These are phyloP conservation scores for Scaptomyza flava DNA, from an alignment of 2,888 invertebrate species.

Conservation along the genomic window DNA sequence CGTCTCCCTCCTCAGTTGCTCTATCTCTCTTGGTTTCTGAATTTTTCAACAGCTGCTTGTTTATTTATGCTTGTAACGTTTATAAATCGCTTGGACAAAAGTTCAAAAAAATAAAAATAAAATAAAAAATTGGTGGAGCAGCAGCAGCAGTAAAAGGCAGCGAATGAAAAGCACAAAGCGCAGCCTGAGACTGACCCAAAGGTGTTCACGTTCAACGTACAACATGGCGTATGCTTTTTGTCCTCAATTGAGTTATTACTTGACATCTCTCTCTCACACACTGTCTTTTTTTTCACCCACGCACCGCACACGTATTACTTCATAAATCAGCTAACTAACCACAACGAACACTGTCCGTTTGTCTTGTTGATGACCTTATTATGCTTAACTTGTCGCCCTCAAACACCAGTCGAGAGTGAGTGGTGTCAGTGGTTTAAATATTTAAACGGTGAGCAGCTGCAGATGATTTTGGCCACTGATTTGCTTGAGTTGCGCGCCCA, in stretches of 20 bases:
- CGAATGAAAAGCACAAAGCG: slow-evolving; percentile 36
- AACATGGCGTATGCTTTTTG: slow-evolving; percentile 72
- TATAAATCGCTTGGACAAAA: slow-evolving; percentile 74
- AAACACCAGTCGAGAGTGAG: not conserved
- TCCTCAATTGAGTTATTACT: slow-evolving; percentile 67
- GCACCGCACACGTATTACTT: slow-evolving; percentile 41
- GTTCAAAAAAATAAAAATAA: slow-evolving; percentile 16
- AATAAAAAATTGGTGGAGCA: slow-evolving; percentile 3
- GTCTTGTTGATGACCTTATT: slow-evolving; percentile 71
- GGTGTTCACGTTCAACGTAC: slow-evolving; percentile 36
- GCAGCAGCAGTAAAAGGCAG: slow-evolving; percentile 15
- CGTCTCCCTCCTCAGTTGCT: not conserved
- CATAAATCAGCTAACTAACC: slow-evolving; percentile 73
- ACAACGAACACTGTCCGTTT: slow-evolving; percentile 53
- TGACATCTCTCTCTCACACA: not conserved
- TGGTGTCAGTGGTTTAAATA: slow-evolving; percentile 59
- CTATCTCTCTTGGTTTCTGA: slow-evolving; percentile 19
- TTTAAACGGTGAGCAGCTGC: slow-evolving; percentile 54
- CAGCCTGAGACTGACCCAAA: slow-evolving; percentile 52
- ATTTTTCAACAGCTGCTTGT: slow-evolving; percentile 70
- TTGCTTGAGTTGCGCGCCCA: slow-evolving; percentile 46
- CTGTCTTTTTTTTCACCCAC: not conserved
- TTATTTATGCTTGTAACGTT: slow-evolving; percentile 81
- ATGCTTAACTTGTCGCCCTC: slow-evolving; percentile 34
- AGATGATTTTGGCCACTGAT: slow-evolving; percentile 44